Evolutionary conservation across 2,113 vertebrate species (phyloP), one percentile per base, ranked within the genome.

Genomic region (Sinocyclocheilus maitianheensis): DNA sequence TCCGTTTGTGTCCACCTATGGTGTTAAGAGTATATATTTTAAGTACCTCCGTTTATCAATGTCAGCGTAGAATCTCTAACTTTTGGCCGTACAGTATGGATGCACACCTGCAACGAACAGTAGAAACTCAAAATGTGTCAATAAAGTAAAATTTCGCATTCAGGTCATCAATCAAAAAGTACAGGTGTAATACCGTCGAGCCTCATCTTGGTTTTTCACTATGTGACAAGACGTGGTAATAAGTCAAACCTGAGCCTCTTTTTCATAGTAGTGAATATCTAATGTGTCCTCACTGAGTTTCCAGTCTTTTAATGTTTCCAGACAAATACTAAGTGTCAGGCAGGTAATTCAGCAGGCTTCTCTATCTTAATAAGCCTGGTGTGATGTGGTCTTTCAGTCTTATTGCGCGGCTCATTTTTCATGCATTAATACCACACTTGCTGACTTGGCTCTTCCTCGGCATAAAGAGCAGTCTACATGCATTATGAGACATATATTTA

Each of bases 341-440:
- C 93, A 81, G 37, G 90, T 91, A 94, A 93, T 91, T 86, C 88
- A 84, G 48, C 40, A 5, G 43, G 88, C 92, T 93, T 94, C 93
- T 95, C 93, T 92, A 93, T 95, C 93, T 95, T 94, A 94, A 95
- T 95, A 95, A 94, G 93, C 90, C 84, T 43, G 92, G 92, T 92
- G 91, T 92, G 86, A 69, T 86, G 84, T 93, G 93, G 91, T 91
- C 93, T 93, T 94, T 95, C 94, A 95, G 94, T 94, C 92, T 92
- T 93, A 93, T 87, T 91, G 90, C 92, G 87, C 76, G 82, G 89
- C 93, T 94, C 93, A 94, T 95, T 94, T 94, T 92, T 94, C 93
- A 95, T 94, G 93, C 92, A 94, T 94, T 94, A 94, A 95, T 94
- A 92, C 93, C 91, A 77, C 89, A 93, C 93, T 91, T 93, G 94